A percentile compares a stretch with the other conserved stretches of the same genome.
phyloP scores from a whole-genome alignment of 2,113 vertebrate species.

The Varanus salvator region DNA sequence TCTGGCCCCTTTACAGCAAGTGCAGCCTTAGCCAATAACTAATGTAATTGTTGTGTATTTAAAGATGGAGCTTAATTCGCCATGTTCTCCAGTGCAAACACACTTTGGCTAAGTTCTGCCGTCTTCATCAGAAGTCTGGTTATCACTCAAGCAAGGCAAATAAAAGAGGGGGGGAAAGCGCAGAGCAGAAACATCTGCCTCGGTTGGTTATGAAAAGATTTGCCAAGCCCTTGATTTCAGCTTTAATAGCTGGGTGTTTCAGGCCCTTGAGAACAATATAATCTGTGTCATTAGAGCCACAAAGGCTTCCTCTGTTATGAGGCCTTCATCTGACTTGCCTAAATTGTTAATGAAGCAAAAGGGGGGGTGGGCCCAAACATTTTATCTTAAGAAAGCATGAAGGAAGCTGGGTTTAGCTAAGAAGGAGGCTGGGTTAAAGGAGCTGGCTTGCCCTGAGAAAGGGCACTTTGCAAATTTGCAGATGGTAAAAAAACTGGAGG shows the following conservation, averaged over 20 bases:
- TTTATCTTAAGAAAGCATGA: not conserved
- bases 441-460: not conserved
- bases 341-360: conserved; percentile 65
- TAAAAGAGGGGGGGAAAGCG: conserved; percentile 6
- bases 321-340: conserved; percentile 64
- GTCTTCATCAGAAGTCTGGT: not conserved
- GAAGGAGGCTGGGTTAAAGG: not conserved
- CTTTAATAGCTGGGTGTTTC: conserved; percentile 79
- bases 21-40: fast-evolving
- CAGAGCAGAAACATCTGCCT: conserved; percentile 76
- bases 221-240: conserved; percentile 73
- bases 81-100: not conserved
- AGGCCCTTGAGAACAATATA: conserved; percentile 75
- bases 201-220: conserved; percentile 64
- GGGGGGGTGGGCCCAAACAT: conserved; percentile 62
- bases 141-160: not conserved
- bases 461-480: not conserved
- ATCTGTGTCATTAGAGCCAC: conserved; percentile 77
- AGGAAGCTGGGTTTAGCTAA: not conserved
- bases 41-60: fast-evolving
- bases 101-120: not conserved
- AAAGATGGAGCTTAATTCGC: not conserved
- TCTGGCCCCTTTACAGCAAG: not conserved
- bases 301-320: conserved; percentile 72
- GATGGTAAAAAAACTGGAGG: not conserved